Evolutionary conservation across 2,113 vertebrate species (phyloP).

Genomic region (Cichladusa arquata): DNA sequence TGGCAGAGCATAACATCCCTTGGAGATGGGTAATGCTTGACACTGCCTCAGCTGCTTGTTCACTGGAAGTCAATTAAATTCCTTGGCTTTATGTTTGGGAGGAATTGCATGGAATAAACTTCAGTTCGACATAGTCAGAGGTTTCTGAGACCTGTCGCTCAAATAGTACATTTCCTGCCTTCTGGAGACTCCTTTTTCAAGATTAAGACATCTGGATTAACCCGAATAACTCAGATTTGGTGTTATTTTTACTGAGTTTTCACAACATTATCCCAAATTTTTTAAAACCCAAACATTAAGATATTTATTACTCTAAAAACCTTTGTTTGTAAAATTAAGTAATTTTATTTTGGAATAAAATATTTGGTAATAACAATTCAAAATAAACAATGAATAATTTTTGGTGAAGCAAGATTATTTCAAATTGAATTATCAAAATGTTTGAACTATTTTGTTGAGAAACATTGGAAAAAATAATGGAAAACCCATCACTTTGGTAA

Average conservation of each 20-base stretch:
- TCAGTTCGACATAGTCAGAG: not conserved
- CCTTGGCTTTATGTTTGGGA: not conserved
- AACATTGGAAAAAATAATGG: not conserved
- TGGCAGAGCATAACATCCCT: not conserved
- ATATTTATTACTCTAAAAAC: not conserved
- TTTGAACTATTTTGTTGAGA: not conserved
- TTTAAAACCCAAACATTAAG: not conserved
- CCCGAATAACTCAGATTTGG: not conserved
- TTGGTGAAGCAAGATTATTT: not conserved
- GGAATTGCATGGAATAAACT: not conserved
- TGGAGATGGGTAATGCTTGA: not conserved
- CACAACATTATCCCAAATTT: not conserved
- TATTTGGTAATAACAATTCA: not conserved
- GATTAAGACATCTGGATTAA: not conserved
- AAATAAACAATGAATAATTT: not conserved
- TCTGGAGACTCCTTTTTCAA: not conserved
- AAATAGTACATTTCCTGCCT: not conserved
- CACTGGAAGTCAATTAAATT: fast-evolving
- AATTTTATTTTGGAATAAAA: not conserved
- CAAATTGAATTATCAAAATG: not conserved
- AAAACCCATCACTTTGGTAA: not conserved
- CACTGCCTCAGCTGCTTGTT: not conserved
- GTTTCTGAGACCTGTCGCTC: not conserved
- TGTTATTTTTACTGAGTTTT: not conserved
- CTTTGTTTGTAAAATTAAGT: not conserved